Evolutionary conservation across 1,140 invertebrate species (phyloP).

Genomic region (Samia ricini): DNA sequence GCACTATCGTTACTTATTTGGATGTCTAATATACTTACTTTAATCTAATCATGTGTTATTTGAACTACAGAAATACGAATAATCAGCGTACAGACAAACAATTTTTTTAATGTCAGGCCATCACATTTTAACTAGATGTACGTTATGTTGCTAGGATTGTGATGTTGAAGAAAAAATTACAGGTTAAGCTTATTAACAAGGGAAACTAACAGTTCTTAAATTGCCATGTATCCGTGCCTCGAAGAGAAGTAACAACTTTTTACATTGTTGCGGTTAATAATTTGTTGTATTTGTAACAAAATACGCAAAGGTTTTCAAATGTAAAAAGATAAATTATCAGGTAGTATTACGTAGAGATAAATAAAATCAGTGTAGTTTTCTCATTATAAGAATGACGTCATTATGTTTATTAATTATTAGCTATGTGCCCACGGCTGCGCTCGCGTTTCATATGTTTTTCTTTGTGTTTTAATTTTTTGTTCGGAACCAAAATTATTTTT

Average conservation of each 20-base stretch:
- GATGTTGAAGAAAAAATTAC: neutral
- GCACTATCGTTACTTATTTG: constrained; percentile 41
- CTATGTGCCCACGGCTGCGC: too few species aligned
- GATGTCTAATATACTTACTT: constrained; percentile 38
- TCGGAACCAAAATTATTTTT: too few species aligned
- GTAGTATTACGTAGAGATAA: too few species aligned
- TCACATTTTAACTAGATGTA: neutral
- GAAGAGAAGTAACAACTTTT: neutral
- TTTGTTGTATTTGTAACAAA: neutral
- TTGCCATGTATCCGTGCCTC: neutral
- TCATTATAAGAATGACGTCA: too few species aligned
- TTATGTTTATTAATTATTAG: too few species aligned
- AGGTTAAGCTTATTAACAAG: neutral
- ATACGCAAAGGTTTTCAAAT: neutral
- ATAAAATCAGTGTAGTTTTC: too few species aligned
- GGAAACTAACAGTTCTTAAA: neutral
- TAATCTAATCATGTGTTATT: neutral
- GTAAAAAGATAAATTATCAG: too few species aligned
- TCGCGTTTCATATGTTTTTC: too few species aligned
- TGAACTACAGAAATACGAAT: too few species aligned
- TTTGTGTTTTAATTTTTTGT: too few species aligned
- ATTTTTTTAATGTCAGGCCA: neutral
- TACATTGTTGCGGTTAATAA: neutral
- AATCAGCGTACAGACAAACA: too few species aligned
- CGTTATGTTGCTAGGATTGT: neutral